phyloP scores from a whole-genome alignment of 2,888 invertebrate species.

The Tachina lurida region DNA sequence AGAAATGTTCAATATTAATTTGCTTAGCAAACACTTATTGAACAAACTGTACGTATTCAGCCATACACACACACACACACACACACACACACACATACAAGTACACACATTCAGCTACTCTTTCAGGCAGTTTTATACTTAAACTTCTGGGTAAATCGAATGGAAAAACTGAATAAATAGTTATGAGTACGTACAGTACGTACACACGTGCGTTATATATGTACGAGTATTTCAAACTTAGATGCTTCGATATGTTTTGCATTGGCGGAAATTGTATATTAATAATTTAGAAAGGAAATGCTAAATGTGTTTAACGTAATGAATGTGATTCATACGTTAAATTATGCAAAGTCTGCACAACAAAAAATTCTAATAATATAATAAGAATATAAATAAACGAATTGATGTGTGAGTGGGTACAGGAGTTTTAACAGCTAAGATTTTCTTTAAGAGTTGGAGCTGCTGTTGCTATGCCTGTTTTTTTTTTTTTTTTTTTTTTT shows the following conservation, averaged over 20 bases:
- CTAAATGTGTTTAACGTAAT: conserved; percentile 65
- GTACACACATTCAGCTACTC: no score
- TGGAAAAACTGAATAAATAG: conserved; percentile 10
- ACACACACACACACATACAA: neutral
- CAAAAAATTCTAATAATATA: neutral
- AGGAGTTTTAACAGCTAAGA: no score
- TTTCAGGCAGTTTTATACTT: neutral
- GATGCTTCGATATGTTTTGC: neutral
- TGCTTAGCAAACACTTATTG: neutral
- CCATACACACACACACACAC: neutral
- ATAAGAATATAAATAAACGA: neutral
- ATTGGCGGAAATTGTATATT: conserved; percentile 28
- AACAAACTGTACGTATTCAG: conserved; percentile 6
- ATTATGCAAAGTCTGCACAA: conserved; percentile 67
- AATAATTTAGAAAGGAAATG: neutral
- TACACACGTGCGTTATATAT: no score
- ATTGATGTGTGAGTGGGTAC: neutral
- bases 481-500: no score
- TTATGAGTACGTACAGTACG: no score
- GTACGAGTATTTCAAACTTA: neutral
- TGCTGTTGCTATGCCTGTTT: no score
- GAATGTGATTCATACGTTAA: conserved; percentile 70
- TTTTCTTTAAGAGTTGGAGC: no score
- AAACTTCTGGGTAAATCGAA: conserved; percentile 20
- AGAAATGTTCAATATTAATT: no score